phyloP scores from a whole-genome alignment of 2,888 invertebrate genomes.

The Orgyia antiqua region DNA sequence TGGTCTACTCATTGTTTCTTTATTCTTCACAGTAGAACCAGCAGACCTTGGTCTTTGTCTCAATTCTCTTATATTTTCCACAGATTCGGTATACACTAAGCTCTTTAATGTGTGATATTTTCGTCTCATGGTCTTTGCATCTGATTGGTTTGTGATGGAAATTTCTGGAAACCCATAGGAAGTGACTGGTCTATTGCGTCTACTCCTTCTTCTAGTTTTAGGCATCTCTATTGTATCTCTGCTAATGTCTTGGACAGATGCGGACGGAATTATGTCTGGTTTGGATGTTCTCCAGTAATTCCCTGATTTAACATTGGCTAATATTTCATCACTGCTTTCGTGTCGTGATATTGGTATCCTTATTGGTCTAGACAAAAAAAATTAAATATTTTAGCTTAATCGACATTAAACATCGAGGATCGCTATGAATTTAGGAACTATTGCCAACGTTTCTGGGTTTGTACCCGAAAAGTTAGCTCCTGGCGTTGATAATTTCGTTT shows the following conservation, averaged over 20 bases:
- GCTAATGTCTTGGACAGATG: conserved; percentile 37
- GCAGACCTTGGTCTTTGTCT: conserved; percentile 62
- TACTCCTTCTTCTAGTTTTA: conserved; percentile 44
- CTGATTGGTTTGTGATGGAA: conserved; percentile 55
- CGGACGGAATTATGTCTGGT: conserved; percentile 63
- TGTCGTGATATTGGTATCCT: conserved; percentile 40
- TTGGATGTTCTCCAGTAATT: conserved; percentile 64
- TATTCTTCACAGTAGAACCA: conserved; percentile 62
- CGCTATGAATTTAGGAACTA: too few relatives aligned
- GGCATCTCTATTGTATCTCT: conserved; percentile 36
- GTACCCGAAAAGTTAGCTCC: too few relatives aligned
- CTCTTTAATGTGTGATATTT: conserved; percentile 51
- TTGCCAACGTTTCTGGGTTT: too few relatives aligned
- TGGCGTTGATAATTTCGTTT: too few relatives aligned
- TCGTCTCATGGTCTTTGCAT: conserved; percentile 48
- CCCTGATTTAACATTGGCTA: conserved; percentile 57
- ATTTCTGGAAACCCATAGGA: conserved; percentile 67
- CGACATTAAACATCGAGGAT: too few relatives aligned
- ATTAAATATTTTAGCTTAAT: too few relatives aligned
- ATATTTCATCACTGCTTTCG: conserved; percentile 59
- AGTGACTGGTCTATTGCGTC: conserved; percentile 48
- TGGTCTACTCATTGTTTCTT: conserved; percentile 58
- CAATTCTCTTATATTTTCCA: conserved; percentile 59
- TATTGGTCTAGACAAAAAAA: conserved; percentile 25
- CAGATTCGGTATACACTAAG: conserved; percentile 63